Evolutionary conservation across 2,113 vertebrate species (phyloP).

Genomic region (Numida meleagris): DNA sequence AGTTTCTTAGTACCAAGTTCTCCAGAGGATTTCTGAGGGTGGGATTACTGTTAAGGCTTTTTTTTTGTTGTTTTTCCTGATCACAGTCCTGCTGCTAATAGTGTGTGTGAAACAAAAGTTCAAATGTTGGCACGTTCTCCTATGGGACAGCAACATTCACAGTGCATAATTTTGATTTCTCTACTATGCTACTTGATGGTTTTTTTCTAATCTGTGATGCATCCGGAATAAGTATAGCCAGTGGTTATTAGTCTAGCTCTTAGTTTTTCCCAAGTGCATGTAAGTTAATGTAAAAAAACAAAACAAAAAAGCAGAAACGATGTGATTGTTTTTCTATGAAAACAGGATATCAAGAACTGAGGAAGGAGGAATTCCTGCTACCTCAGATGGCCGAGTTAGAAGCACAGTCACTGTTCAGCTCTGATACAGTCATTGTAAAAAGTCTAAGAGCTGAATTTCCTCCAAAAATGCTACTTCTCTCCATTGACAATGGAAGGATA

Average conservation of each 20-base stretch:
- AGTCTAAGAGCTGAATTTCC: not conserved
- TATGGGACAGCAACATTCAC: not conserved
- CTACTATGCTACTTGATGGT: not conserved
- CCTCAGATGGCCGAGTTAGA: not conserved
- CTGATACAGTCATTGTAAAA: not conserved
- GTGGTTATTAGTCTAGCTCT: not conserved
- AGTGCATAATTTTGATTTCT: not conserved
- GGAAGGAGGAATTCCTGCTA: not conserved
- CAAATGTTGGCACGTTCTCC: not conserved
- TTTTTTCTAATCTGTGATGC: not conserved
- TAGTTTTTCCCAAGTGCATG: not conserved
- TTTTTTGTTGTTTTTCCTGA: not conserved
- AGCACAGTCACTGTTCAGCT: not conserved
- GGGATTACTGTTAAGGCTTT: slow-evolving; percentile 2
- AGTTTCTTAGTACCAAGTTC: slow-evolving; percentile 47
- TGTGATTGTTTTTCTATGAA: not conserved
- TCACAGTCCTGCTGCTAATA: not conserved
- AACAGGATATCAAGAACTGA: not conserved
- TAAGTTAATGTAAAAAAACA: not conserved
- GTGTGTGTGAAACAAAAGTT: slow-evolving; percentile 40
- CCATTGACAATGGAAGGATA: not conserved
- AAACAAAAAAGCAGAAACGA: not conserved
- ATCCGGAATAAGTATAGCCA: not conserved
- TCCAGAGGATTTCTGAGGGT: slow-evolving; percentile 48
- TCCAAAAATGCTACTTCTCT: not conserved